Evolutionary conservation across 2,113 vertebrate species (phyloP).

Genomic region (Actinemys pallida): DNA sequence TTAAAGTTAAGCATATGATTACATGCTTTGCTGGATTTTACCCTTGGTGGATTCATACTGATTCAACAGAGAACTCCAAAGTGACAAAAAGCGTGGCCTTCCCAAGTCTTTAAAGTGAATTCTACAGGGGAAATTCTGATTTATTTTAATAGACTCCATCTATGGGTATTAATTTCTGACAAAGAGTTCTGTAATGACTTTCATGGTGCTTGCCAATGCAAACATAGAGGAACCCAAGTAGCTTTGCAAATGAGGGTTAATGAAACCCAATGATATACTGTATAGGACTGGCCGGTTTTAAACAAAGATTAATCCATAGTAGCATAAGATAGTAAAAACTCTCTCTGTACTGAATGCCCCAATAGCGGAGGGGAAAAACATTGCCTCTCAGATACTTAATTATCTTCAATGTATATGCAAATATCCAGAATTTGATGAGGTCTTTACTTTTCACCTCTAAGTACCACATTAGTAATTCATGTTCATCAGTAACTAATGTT

Average conservation of each 20-base stretch:
- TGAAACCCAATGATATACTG: background rate
- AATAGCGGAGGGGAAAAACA: background rate
- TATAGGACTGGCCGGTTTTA: background rate
- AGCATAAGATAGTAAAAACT: slow-evolving; percentile 39
- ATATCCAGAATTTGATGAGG: slow-evolving; percentile 73
- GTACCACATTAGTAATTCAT: slow-evolving; percentile 74
- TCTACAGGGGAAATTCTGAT: background rate
- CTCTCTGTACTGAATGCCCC: slow-evolving; percentile 1
- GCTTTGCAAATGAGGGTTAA: slow-evolving; percentile 33
- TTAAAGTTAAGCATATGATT: slow-evolving; percentile 12
- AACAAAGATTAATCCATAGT: slow-evolving; percentile 43
- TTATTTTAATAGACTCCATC: background rate
- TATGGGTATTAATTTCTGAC: slow-evolving; percentile 16
- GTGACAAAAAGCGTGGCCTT: background rate
- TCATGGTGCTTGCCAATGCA: slow-evolving; percentile 32
- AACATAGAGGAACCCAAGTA: background rate
- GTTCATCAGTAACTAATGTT: slow-evolving; percentile 47
- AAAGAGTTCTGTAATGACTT: slow-evolving; percentile 39
- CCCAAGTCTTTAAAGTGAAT: slow-evolving; percentile 3
- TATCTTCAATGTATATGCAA: slow-evolving; percentile 74
- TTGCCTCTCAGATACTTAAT: slow-evolving; percentile 61
- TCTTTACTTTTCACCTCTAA: slow-evolving; percentile 78
- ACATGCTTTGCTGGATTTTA: background rate
- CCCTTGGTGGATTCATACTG: slow-evolving; percentile 40
- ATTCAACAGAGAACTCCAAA: slow-evolving; percentile 43